These are phyloP conservation scores for Drosophila vallismaia DNA, from an alignment of 2,888 invertebrate genomes.

Conservation along the genomic window DNA sequence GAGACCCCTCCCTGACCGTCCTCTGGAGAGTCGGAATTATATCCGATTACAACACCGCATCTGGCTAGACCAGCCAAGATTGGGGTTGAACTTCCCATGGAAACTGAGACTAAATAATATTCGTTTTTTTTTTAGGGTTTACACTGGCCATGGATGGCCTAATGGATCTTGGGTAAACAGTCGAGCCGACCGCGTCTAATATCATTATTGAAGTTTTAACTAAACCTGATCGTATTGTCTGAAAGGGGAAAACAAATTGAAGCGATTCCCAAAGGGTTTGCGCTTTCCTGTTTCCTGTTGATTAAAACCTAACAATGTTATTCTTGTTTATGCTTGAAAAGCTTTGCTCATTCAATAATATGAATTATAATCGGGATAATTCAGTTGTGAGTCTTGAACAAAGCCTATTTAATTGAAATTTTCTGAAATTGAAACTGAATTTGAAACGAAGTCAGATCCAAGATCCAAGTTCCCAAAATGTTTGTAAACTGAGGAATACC, in stretches of 20 bases:
- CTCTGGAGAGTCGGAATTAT: conserved; percentile 71
- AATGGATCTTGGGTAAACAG: conserved; percentile 53
- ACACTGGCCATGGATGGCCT: conserved; percentile 17
- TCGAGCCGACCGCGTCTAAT: conserved; percentile 48
- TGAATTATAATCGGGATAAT: neutral
- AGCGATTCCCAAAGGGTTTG: neutral
- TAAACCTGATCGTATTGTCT: conserved; percentile 15
- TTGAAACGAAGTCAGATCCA: too few relatives aligned
- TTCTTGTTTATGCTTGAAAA: neutral
- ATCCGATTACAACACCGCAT: conserved; percentile 77
- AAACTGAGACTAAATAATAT: conserved; percentile 26
- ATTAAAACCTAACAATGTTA: conserved; percentile 1
- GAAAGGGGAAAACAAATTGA: conserved; percentile 6
- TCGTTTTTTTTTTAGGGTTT: conserved; percentile 21
- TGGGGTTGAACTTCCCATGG: conserved; percentile 46
- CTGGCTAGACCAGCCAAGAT: conserved; percentile 30
- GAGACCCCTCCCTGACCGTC: conserved; percentile 16
- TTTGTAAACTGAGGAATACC: conserved; percentile 21
- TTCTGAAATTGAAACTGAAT: neutral
- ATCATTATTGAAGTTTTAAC: conserved; percentile 47
- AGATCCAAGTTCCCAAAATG: neutral
- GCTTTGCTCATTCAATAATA: neutral
- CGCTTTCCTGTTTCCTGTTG: neutral
- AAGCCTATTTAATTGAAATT: neutral
- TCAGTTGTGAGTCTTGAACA: neutral